A percentile compares a stretch with the other conserved stretches of the same genome.
Evolutionary conservation across 1,140 invertebrate species (phyloP).

Genomic region (Bombus turneri): DNA sequence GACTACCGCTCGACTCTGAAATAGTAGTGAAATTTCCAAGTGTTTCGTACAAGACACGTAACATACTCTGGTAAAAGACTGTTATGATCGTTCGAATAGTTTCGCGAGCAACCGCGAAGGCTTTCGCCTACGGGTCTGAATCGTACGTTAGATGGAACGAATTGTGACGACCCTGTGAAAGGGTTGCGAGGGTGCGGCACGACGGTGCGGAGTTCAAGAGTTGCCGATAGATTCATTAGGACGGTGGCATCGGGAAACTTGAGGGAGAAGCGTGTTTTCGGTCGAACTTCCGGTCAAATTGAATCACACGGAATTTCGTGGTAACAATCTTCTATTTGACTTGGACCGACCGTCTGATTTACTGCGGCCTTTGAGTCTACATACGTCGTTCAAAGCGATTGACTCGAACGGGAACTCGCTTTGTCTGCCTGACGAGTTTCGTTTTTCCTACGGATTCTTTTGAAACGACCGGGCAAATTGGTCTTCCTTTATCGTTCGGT

Average conservation of each 20-base stretch:
- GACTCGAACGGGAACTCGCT: neutral
- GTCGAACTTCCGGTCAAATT: constrained; percentile 70
- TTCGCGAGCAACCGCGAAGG: neutral
- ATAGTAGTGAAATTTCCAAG: too few species aligned
- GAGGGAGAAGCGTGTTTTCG: constrained; percentile 51
- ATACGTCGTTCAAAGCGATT: constrained; percentile 19
- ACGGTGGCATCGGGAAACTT: constrained; percentile 8
- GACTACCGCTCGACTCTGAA: too few species aligned
- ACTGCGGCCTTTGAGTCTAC: constrained; percentile 40
- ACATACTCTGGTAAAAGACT: too few species aligned
- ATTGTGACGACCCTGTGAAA: constrained; percentile 34
- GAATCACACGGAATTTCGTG: constrained; percentile 72
- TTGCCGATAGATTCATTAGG: constrained; percentile 66
- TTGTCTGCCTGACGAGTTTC: constrained; percentile 12
- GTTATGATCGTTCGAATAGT: too few species aligned
- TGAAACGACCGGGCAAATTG: neutral
- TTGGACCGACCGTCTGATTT: constrained; percentile 70
- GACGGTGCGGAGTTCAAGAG: constrained; percentile 22
- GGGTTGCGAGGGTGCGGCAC: neutral
- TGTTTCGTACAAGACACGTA: too few species aligned
- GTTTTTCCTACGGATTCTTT: neutral
- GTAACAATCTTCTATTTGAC: constrained; percentile 76
- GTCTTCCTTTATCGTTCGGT: neutral
- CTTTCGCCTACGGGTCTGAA: neutral
- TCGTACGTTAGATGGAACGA: neutral